Conservation (phyloP, 2,888 invertebrate genomes). For the Boloria euphrosyne region DNA sequence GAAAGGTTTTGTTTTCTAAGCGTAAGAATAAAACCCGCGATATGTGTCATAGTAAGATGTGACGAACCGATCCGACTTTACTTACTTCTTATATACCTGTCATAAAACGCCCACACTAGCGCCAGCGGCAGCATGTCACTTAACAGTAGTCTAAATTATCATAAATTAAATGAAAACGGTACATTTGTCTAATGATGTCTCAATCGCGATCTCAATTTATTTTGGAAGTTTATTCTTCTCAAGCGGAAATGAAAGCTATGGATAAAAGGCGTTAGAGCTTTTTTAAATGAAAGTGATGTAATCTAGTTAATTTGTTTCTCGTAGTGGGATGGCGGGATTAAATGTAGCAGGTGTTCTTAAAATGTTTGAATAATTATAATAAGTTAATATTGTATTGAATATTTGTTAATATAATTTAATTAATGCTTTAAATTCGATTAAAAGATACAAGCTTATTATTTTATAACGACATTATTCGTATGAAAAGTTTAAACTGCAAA, state of each 20-base stretch:
- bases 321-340: no score
- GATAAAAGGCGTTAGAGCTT: not conserved
- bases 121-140: slow-evolving; percentile 5
- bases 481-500: no score
- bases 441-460: no score
- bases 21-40: not conserved
- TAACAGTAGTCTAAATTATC: slow-evolving; percentile 29
- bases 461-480: no score
- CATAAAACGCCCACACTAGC: slow-evolving; percentile 26
- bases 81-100: not conserved
- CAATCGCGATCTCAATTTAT: slow-evolving; percentile 22
- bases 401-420: no score
- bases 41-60: not conserved
- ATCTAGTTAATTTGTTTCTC: not conserved
- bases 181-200: slow-evolving; percentile 23
- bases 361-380: no score
- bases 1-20: not conserved
- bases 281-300: not conserved
- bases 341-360: no score
- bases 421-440: no score
- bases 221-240: slow-evolving; percentile 9
- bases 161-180: slow-evolving; percentile 33
- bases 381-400: no score
- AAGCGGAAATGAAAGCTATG: slow-evolving; percentile 12
- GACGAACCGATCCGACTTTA: not conserved